A percentile compares a stretch with the other conserved stretches of the same genome.
Evolutionary conservation across 2,888 invertebrate species (phyloP).

Genomic region (Sceliomorpha sp.): DNA sequence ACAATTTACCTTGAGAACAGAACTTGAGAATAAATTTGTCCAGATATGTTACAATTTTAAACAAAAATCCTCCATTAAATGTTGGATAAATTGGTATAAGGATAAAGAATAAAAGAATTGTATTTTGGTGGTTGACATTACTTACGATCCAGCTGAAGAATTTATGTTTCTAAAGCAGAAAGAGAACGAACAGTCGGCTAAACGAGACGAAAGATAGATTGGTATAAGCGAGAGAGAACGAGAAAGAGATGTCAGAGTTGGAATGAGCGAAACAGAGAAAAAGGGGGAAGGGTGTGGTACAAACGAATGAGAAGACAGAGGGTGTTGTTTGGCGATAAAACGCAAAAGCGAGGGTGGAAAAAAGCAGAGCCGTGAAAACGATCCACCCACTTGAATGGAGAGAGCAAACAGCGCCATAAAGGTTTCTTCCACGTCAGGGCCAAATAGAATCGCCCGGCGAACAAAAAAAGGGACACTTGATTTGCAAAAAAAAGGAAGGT

Average conservation of each 20-base stretch:
- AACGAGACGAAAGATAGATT: constrained; percentile 6
- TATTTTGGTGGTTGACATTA: constrained; percentile 22
- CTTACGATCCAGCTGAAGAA: constrained; percentile 33
- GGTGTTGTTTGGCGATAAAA: constrained; percentile 59
- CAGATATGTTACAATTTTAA: too few species aligned
- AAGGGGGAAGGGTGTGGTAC: constrained; percentile 30
- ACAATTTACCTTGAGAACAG: too few species aligned
- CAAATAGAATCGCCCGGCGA: constrained; percentile 65
- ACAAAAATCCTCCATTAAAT: too few species aligned
- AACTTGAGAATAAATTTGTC: too few species aligned
- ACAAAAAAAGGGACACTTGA: constrained; percentile 59
- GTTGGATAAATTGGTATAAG: constrained; percentile 17
- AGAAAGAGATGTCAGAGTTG: constrained; percentile 8
- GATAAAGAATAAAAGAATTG: constrained; percentile 18
- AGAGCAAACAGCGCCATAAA: constrained; percentile 73
- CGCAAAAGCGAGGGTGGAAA: constrained; percentile 58
- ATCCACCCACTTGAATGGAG: constrained; percentile 66
- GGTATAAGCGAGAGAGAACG: constrained; percentile 4
- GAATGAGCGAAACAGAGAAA: constrained; percentile 38
- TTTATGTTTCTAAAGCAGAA: constrained; percentile 41
- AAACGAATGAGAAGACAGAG: constrained; percentile 51
- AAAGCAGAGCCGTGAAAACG: constrained; percentile 62
- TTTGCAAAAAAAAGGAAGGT: constrained; percentile 58
- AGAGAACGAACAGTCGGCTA: constrained; percentile 9
- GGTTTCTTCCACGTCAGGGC: constrained; percentile 63